Percentiles rank a stretch among this genome's conserved stretches.
phyloP scores from a whole-genome alignment of 2,888 invertebrate genomes.

The Chrysotoxum bicinctum region DNA sequence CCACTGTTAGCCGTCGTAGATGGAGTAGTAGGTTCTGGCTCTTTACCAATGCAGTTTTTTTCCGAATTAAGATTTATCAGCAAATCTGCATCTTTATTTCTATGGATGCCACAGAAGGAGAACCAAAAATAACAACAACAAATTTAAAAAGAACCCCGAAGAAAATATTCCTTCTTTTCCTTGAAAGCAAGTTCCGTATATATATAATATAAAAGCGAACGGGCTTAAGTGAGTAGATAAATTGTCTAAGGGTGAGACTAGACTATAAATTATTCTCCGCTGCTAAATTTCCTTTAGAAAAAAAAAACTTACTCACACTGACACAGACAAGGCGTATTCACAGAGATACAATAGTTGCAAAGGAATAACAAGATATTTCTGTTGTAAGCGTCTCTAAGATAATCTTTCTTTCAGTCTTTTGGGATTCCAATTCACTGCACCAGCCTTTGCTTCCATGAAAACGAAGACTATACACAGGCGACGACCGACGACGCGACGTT shows the following conservation, averaged over 20 bases:
- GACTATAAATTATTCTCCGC: constrained; percentile 62
- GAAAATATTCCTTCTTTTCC: constrained; percentile 19
- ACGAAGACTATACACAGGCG: background rate
- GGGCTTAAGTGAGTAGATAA: constrained; percentile 68
- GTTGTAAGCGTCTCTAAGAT: constrained; percentile 54
- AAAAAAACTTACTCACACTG: background rate
- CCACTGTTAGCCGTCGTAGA: constrained; percentile 23
- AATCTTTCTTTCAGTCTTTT: constrained; percentile 51
- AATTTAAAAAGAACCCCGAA: background rate
- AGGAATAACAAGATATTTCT: constrained; percentile 60
- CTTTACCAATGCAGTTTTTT: constrained; percentile 31
- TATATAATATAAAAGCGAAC: constrained; percentile 11
- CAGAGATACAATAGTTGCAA: constrained; percentile 21
- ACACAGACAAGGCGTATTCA: background rate
- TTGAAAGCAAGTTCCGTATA: constrained; percentile 37
- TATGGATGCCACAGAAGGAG: constrained; percentile 7
- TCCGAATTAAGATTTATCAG: constrained; percentile 70
- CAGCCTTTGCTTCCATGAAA: background rate
- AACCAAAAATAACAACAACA: constrained; percentile 16
- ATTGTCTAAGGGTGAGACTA: constrained; percentile 72
- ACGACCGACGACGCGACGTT: constrained; percentile 14
- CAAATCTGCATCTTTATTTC: constrained; percentile 65
- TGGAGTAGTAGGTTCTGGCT: background rate
- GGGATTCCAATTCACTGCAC: constrained; percentile 15
- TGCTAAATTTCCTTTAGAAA: constrained; percentile 40